These are phyloP conservation scores for Phycodurus eques DNA, from an alignment of 2,113 vertebrate genomes.

Conservation along the genomic window DNA sequence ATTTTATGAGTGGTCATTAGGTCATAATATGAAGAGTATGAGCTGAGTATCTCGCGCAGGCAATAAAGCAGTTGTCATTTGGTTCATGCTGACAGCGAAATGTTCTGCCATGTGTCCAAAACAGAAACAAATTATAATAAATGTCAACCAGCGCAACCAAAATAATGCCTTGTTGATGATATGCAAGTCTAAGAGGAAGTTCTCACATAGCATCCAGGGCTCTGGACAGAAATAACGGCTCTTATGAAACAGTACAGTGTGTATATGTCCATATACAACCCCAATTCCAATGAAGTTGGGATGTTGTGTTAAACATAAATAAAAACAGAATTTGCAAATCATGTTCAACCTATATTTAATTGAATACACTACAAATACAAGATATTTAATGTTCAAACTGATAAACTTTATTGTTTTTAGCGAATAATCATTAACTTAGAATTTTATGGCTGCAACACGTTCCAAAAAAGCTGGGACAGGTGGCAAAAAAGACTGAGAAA, in stretches of 20 bases:
- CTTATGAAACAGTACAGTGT: neutral
- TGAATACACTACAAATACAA: too few species aligned
- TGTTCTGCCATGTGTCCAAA: neutral
- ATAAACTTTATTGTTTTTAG: too few species aligned
- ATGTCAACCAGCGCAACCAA: neutral
- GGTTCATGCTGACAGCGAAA: neutral
- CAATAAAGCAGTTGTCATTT: neutral
- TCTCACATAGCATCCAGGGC: neutral
- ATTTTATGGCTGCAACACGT: too few species aligned
- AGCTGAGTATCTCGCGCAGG: neutral
- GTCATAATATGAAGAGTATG: conserved; percentile 31
- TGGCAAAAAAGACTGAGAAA: too few species aligned
- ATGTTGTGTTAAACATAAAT: too few species aligned
- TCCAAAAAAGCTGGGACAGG: too few species aligned
- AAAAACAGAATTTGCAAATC: too few species aligned
- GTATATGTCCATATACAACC: neutral
- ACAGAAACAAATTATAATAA: neutral
- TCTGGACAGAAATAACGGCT: neutral
- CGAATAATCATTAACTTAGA: too few species aligned
- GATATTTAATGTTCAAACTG: too few species aligned
- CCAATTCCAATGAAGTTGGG: too few species aligned
- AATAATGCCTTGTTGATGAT: neutral
- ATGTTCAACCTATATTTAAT: too few species aligned
- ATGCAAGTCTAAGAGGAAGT: neutral
- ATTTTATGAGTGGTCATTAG: conserved; percentile 22